Evolutionary conservation across 2,888 invertebrate genomes (phyloP).

Genomic region (Luperina testacea): DNA sequence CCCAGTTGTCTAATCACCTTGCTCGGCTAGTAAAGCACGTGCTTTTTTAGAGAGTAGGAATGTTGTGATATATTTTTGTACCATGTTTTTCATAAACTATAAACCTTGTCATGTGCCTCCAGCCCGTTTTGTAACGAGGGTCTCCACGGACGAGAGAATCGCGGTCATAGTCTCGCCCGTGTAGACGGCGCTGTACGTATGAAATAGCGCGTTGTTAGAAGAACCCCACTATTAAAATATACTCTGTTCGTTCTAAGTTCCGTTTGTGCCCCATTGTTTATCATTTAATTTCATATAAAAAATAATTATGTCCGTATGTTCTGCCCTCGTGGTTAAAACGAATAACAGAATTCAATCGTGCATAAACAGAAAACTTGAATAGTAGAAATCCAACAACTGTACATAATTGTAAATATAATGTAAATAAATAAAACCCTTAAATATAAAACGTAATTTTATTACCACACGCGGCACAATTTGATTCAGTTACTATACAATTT

Average conservation of each 20-base stretch:
- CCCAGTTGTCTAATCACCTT: background rate
- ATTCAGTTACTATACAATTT: conserved; percentile 29
- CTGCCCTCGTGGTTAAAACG: background rate
- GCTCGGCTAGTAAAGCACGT: background rate
- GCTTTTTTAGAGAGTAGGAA: conserved; percentile 9
- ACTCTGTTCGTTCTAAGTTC: background rate
- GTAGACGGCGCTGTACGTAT: background rate
- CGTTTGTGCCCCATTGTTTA: background rate
- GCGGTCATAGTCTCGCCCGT: background rate
- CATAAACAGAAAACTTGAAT: background rate
- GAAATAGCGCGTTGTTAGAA: conserved; percentile 1
- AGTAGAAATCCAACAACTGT: conserved; percentile 32
- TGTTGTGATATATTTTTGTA: conserved; percentile 17
- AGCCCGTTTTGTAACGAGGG: background rate
- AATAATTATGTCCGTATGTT: background rate
- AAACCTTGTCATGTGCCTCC: conserved; percentile 2
- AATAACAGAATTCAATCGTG: background rate
- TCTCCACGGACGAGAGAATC: background rate
- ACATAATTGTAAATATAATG: conserved; percentile 61
- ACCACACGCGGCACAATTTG: conserved; percentile 47
- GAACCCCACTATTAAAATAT: background rate
- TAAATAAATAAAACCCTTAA: conserved; percentile 57
- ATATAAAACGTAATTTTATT: conserved; percentile 52
- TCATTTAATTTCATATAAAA: background rate
- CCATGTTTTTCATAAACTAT: background rate